Evolutionary conservation across 2,797 vertebrate genomes (phyloP).

Genomic region (Nannoperca australis): DNA sequence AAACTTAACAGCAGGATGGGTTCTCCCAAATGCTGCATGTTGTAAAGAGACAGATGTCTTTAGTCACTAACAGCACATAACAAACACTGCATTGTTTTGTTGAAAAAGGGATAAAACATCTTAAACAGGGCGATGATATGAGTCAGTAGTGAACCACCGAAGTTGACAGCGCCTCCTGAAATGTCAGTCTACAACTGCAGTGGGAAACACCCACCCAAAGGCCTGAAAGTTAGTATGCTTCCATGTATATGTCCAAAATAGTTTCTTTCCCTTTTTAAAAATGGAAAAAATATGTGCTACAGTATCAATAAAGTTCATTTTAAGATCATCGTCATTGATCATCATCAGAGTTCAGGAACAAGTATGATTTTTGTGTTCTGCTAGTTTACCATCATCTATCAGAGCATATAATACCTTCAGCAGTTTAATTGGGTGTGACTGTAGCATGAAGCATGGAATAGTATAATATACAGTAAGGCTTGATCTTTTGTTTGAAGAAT

Average conservation of each 20-base stretch:
- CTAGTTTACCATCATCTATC: neutral
- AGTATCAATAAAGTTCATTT: neutral
- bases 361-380: neutral
- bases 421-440: slow-evolving; percentile 17
- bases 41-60: neutral
- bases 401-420: slow-evolving; percentile 7
- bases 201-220: too few relatives aligned
- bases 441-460: slow-evolving; percentile 3
- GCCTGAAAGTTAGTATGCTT: too few relatives aligned
- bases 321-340: neutral
- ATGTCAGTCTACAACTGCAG: too few relatives aligned
- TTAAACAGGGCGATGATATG: neutral
- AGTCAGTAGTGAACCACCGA: neutral
- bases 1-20: neutral
- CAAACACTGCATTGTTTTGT: neutral
- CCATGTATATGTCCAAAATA: neutral
- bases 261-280: neutral
- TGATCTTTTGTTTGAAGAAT: slow-evolving; percentile 24
- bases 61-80: too few relatives aligned
- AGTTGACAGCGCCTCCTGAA: neutral
- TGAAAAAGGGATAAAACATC: neutral
- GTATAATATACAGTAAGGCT: neutral
- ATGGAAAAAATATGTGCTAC: neutral
- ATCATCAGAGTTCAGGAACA: neutral
- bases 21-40: neutral